Percentiles rank a stretch among this genome's conserved stretches.
phyloP scores from a whole-genome alignment of 2,888 invertebrate species.

The Drosophila leonis region DNA sequence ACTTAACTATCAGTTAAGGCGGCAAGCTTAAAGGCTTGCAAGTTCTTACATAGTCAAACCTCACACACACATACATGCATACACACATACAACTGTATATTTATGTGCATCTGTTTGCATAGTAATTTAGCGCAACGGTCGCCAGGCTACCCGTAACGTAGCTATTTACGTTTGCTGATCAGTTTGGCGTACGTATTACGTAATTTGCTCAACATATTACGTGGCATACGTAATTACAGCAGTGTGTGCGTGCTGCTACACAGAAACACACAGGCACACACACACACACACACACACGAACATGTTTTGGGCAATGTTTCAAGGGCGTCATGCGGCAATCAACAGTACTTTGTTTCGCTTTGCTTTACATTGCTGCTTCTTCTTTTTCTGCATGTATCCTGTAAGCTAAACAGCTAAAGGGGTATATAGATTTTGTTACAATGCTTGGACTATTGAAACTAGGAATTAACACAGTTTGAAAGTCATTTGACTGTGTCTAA shows the following conservation, averaged over 20 bases:
- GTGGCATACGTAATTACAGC: slow-evolving; percentile 65
- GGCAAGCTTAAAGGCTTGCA: not conserved
- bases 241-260: slow-evolving; percentile 47
- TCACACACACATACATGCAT: not conserved
- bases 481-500: no score
- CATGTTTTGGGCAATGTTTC: slow-evolving; percentile 40
- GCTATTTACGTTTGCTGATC: slow-evolving; percentile 53
- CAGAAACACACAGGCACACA: slow-evolving; percentile 6
- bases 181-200: slow-evolving; percentile 57
- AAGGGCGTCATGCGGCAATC: slow-evolving; percentile 55
- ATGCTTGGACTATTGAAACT: not conserved
- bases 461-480: not conserved
- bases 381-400: not conserved
- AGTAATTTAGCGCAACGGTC: not conserved
- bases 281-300: not conserved
- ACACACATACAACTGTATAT: not conserved
- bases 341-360: slow-evolving; percentile 44
- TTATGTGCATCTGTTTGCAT: not conserved
- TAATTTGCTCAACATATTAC: slow-evolving; percentile 59
- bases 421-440: not conserved
- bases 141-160: not conserved
- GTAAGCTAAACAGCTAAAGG: no score
- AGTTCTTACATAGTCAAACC: not conserved
- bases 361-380: slow-evolving; percentile 12
- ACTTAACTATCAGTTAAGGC: not conserved